Conservation (phyloP, 2,113 vertebrate species). For the Bubo scandiacus region DNA sequence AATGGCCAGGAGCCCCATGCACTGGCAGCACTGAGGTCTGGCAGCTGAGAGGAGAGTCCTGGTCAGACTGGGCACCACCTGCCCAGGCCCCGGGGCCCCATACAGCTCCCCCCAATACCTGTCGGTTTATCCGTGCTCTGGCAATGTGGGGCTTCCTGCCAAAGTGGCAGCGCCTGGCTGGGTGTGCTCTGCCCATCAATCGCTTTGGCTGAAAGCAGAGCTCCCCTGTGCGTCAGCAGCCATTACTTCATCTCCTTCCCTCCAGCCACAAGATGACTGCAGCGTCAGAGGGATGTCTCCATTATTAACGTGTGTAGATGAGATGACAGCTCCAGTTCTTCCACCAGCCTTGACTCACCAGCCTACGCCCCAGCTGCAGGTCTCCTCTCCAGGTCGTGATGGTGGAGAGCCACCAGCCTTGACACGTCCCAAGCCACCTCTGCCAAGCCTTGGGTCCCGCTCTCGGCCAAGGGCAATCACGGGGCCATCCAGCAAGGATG, state of each 20-base stretch:
- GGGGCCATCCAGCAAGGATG: background rate
- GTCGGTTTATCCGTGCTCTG: fast-evolving
- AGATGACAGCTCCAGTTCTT: background rate
- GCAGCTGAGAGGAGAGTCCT: background rate
- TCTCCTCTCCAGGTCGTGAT: background rate
- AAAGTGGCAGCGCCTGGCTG: fast-evolving
- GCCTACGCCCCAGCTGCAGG: background rate
- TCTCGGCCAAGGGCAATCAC: background rate
- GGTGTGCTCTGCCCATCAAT: fast-evolving
- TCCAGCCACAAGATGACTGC: background rate
- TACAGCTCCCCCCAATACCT: background rate
- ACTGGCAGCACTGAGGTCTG: background rate
- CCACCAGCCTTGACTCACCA: background rate
- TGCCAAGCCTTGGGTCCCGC: background rate
- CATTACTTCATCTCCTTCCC: background rate
- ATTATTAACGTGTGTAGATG: background rate
- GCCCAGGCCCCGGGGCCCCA: fast-evolving
- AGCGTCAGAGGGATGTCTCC: background rate
- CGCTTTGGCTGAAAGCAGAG: background rate
- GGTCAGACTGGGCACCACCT: background rate
- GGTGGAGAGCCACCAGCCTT: background rate
- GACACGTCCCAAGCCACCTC: background rate
- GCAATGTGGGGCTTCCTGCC: background rate
- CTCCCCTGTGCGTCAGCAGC: background rate
- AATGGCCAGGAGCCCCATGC: background rate